Evolutionary conservation across 2,888 invertebrate species (phyloP), one percentile per base, ranked within the genome.

Genomic region (Parelbella ahira): DNA sequence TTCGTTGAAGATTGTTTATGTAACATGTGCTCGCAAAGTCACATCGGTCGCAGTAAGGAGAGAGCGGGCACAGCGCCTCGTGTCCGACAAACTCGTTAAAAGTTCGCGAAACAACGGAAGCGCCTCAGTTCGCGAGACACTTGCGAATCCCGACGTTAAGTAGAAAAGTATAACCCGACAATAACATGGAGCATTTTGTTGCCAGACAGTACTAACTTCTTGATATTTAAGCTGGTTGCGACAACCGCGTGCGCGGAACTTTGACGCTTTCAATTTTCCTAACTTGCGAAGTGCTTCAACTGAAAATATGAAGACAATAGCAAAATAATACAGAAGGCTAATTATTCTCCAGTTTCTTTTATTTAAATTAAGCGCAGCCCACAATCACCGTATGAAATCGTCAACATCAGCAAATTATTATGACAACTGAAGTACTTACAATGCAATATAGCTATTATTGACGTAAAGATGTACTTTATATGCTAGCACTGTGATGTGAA

Each of bases 21-120:
- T 56, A 60, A 61, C 63, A 67, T 51, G 70, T 77, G 77, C 72
- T 70, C 60, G 60, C 54, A 60, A 61, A 63, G 65, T 59, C 57
- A 56, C 60, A 60, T 50, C 60, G 62, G 58, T 61, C 60, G 66
- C 56, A 63, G 60, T 48, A n/a, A n/a, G n/a, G n/a, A n/a, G n/a
- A n/a, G n/a, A n/a, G n/a, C 56, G 59, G 58, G 55, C 55, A 52
- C 63, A 58, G 60, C 65, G 59, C 62, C 62, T 61, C 69, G 63
- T 77, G 84, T 82, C 86, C 84, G 68, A 80, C 84, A 83, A 86
- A 86, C 86, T 86, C 86, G 86, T 86, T 86, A 86, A 86, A 86
- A 86, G 75, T 86, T 84, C 66, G 72, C 54, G 73, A 78, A 79
- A 82, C 83, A 83, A 81, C 82, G 74, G 71, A 72, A 75, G 72